Percentiles rank a stretch among this genome's conserved stretches.
phyloP scores from a whole-genome alignment of 2,113 vertebrate species.

The Halcyon senegalensis region DNA sequence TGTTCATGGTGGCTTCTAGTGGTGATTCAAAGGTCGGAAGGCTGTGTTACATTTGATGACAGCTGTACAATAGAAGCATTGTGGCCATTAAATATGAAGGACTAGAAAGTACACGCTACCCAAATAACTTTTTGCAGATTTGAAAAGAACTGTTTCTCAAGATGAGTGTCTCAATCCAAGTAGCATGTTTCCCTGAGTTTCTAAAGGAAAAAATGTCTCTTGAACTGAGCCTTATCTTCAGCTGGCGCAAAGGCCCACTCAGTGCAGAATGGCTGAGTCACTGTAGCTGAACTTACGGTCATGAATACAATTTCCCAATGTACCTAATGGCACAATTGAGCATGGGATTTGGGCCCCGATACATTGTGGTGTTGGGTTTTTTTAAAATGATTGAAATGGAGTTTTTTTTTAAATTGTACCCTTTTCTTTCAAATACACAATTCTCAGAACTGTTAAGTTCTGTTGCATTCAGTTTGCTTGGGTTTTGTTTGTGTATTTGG shows the following conservation, averaged over 20 bases:
- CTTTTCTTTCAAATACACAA: not conserved
- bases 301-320: not conserved
- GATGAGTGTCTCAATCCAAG: slow-evolving; percentile 12
- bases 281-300: not conserved
- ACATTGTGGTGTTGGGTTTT: not conserved
- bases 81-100: slow-evolving; percentile 28
- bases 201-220: slow-evolving; percentile 13
- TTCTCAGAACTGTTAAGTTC: not conserved
- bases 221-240: not conserved
- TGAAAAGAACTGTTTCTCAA: slow-evolving; percentile 17
- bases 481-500: not conserved
- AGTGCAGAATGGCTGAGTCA: not conserved
- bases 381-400: not conserved
- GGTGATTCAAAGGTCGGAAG: not conserved
- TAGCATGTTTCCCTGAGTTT: not conserved
- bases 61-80: not conserved
- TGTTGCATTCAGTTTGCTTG: not conserved
- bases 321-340: not conserved
- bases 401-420: not conserved
- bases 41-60: slow-evolving; percentile 11
- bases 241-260: not conserved
- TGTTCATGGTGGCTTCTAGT: slow-evolving; percentile 1
- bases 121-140: slow-evolving; percentile 24
- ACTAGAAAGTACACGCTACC: not conserved
- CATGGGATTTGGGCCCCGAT: not conserved